Conservation (phyloP, 2,888 invertebrate genomes). For the Lutraria lutraria region DNA sequence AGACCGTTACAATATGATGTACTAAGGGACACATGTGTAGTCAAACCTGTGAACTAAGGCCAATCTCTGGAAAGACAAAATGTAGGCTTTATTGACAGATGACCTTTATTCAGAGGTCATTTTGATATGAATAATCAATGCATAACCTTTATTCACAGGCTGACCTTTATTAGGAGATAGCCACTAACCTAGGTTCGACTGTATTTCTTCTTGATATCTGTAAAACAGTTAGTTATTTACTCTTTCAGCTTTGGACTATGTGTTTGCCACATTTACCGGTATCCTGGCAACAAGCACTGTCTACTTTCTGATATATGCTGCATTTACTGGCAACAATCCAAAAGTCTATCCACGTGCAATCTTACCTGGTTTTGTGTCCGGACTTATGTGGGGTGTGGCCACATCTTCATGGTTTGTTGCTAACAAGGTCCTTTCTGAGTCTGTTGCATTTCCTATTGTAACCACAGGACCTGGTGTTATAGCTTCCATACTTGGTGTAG, state of each 20-base stretch:
- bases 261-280: slow-evolving; percentile 87
- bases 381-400: slow-evolving; percentile 88
- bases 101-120: too few relatives aligned
- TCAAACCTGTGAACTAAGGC: too few relatives aligned
- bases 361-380: slow-evolving; percentile 87
- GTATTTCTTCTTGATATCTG: too few relatives aligned
- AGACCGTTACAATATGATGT: too few relatives aligned
- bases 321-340: slow-evolving; percentile 85
- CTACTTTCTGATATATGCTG: slow-evolving; percentile 86
- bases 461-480: slow-evolving; percentile 87
- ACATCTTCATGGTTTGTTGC: slow-evolving; percentile 88
- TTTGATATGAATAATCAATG: too few relatives aligned
- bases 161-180: too few relatives aligned
- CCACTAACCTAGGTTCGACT: too few relatives aligned
- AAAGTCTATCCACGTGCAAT: slow-evolving; percentile 86
- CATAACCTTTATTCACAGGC: too few relatives aligned
- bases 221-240: too few relatives aligned
- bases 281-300: slow-evolving; percentile 86
- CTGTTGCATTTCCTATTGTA: slow-evolving; percentile 88
- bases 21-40: too few relatives aligned
- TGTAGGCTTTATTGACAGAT: too few relatives aligned
- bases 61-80: too few relatives aligned
- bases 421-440: slow-evolving; percentile 87
- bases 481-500: slow-evolving; percentile 87
- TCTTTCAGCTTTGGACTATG: slow-evolving; percentile 86